These are phyloP conservation scores for Eueides isabella DNA, from an alignment of 1,140 invertebrate species.

Conservation along the genomic window DNA sequence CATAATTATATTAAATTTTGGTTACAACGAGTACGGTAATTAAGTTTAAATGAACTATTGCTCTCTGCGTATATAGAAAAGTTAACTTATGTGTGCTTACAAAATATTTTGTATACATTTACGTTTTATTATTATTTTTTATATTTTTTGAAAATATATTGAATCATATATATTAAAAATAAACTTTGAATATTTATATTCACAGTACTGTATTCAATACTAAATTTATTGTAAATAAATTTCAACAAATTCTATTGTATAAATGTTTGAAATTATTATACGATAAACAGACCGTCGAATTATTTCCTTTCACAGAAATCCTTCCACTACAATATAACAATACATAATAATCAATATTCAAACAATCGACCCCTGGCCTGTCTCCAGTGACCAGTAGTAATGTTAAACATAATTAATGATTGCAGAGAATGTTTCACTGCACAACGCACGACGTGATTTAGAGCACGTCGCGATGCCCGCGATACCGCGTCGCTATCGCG, in stretches of 20 bases:
- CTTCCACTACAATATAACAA: background rate
- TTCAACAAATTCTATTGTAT: no score
- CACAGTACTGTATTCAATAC: no score
- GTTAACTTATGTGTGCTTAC: background rate
- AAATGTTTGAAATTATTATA: no score
- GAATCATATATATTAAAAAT: no score
- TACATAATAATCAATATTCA: background rate
- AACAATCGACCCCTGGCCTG: background rate
- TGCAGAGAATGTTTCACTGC: background rate
- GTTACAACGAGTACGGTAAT: background rate
- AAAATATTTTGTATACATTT: background rate
- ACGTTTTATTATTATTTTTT: background rate
- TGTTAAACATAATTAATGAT: slow-evolving; percentile 1
- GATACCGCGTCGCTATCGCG: background rate
- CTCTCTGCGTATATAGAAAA: background rate
- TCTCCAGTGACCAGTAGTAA: background rate
- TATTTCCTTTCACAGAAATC: background rate
- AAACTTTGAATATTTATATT: no score
- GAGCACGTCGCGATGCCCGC: background rate
- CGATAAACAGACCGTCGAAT: no score
- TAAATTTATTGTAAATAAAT: no score
- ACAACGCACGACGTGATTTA: slow-evolving; percentile 4
- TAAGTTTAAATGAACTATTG: background rate
- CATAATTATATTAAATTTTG: background rate
- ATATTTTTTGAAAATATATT: no score